Percentiles rank a stretch among this genome's conserved stretches.
phyloP scores from a whole-genome alignment of 2,113 vertebrate genomes.

The Hippocampus comes region DNA sequence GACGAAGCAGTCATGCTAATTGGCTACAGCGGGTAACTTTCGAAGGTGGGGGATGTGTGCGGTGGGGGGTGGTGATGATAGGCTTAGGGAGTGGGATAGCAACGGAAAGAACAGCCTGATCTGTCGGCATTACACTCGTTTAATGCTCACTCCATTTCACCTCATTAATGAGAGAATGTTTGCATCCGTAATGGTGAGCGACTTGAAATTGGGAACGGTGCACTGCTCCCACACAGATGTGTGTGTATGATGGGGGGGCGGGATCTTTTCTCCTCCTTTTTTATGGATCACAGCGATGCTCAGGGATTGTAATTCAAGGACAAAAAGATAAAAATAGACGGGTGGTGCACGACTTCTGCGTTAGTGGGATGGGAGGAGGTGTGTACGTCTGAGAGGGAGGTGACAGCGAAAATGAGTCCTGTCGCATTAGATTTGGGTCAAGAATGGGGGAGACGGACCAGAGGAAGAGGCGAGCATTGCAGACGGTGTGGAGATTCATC shows the following conservation, averaged over 20 bases:
- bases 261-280: slow-evolving; percentile 33
- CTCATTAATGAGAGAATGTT: slow-evolving; percentile 63
- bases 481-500: slow-evolving; percentile 51
- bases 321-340: slow-evolving; percentile 70
- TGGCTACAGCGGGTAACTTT: slow-evolving; percentile 70
- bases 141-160: slow-evolving; percentile 55
- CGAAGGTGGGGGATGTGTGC: slow-evolving; percentile 30
- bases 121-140: slow-evolving; percentile 51
- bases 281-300: slow-evolving; percentile 66
- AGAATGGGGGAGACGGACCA: slow-evolving; percentile 40
- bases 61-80: background rate
- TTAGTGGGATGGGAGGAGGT: slow-evolving; percentile 19
- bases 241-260: background rate
- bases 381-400: slow-evolving; percentile 10
- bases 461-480: slow-evolving; percentile 41
- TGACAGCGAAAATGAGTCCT: slow-evolving; percentile 42
- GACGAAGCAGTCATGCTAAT: slow-evolving; percentile 68
- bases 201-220: slow-evolving; percentile 45
- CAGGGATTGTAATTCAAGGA: slow-evolving; percentile 65
- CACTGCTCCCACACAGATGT: slow-evolving; percentile 24
- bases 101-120: slow-evolving; percentile 48
- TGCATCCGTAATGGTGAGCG: slow-evolving; percentile 50
- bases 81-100: background rate
- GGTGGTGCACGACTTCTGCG: slow-evolving; percentile 43
- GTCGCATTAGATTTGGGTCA: slow-evolving; percentile 69